Evolutionary conservation across 2,888 invertebrate genomes (phyloP), one percentile per base, ranked within the genome.

Genomic region (Ichneumoninae sp.): DNA sequence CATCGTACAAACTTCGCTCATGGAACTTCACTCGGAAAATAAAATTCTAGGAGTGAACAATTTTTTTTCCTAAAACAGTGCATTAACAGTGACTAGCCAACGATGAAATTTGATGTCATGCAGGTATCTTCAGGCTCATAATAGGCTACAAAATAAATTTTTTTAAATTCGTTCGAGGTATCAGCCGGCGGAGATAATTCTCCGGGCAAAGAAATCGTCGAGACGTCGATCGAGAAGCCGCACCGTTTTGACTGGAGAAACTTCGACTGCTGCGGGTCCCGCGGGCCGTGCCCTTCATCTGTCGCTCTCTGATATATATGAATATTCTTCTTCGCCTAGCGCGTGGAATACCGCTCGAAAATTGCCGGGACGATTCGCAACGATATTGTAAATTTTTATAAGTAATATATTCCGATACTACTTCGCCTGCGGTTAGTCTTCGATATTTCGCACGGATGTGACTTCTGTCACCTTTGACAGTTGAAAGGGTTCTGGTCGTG

Each of bases 401-500:
- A 40, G 22, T 40, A 5, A 5, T 8, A 8, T n/a, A 26, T 2
- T n/a, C n/a, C n/a, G 26, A 33, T 65, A 36, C 22, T 62, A 33
- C 13, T 52, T 47, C 47, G 44, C n/a, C 19, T 5, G 22, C 3
- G 26, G 62, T 47, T 60, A 62, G 6, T 33, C 3, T 62, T 60
- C n/a, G 1, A 50, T 50, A 22, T 50, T 19, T n/a, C 22, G 3
- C 16, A 26, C 36, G 54, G 36, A 19, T 26, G 40, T 19, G 40
- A 47, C 69, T 69, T 69, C 83, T 86, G 85, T 85, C 86, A 86
- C 57, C 57, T 80, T 62, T 87, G 86, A 87, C 85, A 83, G 79
- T 79, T 85, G 86, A 83, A 80, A 30, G 36, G 75, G 1, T 52
- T 22, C 50, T 22, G 26, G 10, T 10, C 22, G 10, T 13, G 22